A percentile compares a stretch with the other conserved stretches of the same genome.
These are phyloP conservation scores for Cephalopholis sonnerati DNA, from an alignment of 2,113 vertebrate species.

Conservation along the genomic window DNA sequence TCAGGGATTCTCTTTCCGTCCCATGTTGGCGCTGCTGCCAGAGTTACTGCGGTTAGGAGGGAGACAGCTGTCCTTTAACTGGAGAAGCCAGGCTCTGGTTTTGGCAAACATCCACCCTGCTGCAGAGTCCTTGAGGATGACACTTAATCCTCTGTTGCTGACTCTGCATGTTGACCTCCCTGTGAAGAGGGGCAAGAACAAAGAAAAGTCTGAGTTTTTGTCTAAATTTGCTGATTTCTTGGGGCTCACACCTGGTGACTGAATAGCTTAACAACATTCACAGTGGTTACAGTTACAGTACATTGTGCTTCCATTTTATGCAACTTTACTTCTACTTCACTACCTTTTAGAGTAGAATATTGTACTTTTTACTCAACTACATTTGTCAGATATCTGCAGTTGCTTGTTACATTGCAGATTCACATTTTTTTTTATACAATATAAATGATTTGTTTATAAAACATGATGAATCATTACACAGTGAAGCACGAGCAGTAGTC, in stretches of 20 bases:
- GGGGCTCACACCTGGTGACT: constrained; percentile 7
- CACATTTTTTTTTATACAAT: neutral
- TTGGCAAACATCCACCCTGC: constrained; percentile 48
- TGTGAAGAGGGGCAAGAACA: constrained; percentile 9
- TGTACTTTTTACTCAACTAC: no score
- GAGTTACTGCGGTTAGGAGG: constrained; percentile 42
- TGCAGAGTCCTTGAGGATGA: constrained; percentile 56
- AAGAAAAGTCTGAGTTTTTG: constrained; percentile 6
- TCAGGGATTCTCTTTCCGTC: constrained; percentile 70
- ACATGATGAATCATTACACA: neutral
- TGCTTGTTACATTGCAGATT: neutral
- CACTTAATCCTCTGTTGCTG: constrained; percentile 45
- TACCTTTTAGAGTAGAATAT: neutral
- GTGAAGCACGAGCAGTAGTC: neutral
- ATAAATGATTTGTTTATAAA: neutral
- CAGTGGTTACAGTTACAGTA: neutral
- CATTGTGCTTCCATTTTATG: neutral
- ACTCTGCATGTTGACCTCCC: constrained; percentile 40
- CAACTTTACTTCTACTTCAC: neutral
- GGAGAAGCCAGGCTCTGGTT: constrained; percentile 45
- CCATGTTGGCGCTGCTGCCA: constrained; percentile 56
- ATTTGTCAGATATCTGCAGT: neutral
- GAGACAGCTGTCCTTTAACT: constrained; percentile 63
- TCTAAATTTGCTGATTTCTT: constrained; percentile 2
- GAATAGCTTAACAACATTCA: neutral